Evolutionary conservation across 2,888 invertebrate genomes (phyloP), one percentile per base, ranked within the genome.

Genomic region (Trachelus tabidus): DNA sequence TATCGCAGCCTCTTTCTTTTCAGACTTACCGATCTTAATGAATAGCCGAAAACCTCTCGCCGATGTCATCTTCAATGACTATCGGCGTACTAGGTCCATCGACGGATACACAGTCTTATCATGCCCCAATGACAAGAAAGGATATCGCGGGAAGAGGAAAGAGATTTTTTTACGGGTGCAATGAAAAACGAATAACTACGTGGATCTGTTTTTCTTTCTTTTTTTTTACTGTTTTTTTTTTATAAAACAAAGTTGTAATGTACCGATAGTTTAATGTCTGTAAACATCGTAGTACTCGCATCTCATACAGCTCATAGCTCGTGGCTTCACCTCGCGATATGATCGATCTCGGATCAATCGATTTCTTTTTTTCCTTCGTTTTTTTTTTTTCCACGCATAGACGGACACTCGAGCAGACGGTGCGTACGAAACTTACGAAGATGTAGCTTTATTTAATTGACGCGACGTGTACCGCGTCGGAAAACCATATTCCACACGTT

Each of bases 191-290:
- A 68, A 71, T 23, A 68, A 30, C 11, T n/a, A 56, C 71, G 15
- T 34, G 71, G 71, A 34, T 71, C 31, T 74, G 23, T 37, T 80
- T 56, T 56, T 56, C 23, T 56, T 56, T 23, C 23, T n/a, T 56
- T 56, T 77, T 82, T 77, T 82, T 85, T 86, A 69, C 83, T 81
- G 11, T 80, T 76, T 84, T 85, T 87, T 89, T 89, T 89, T 89
- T 89, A 89, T 87, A 88, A 89, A 89, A 89, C 87, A 88, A 87
- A 88, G 86, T 88, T 86, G 83, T 89, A 87, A 88, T 86, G 85
- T 87, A 87, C 84, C 87, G 87, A 89, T 87, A 88, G 86, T 85
- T 86, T 83, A 88, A 88, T 89, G 86, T 84, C 84, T 85, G 87
- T 88, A 86, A 89, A 89, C 89, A 88, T 88, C 85, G 83, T 87